Evolutionary conservation across 2,113 vertebrate genomes (phyloP), one percentile per base, ranked within the genome.

Genomic region (Rhipidura dahli): DNA sequence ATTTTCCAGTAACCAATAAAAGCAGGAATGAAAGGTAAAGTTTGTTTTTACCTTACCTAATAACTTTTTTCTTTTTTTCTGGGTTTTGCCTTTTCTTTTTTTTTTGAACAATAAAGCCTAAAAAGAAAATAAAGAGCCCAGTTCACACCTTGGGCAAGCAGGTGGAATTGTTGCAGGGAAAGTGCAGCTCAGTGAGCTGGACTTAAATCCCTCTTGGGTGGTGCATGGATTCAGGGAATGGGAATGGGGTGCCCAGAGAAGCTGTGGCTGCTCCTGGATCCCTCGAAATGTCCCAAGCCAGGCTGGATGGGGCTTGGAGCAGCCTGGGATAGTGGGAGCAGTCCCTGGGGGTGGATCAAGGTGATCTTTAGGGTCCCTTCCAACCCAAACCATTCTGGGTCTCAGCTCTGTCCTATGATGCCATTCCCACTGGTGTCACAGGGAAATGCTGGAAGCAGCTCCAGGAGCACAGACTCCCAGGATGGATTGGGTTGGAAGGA

Each of bases 1-100:
- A 68, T 96, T 97, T 97, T 82, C 94, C 96, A 83, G 87, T 59
- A 83, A 90, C 87, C 83, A 57, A 93, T 92, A 95, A 91, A 90
- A 94, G 66, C n/a, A 4, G 18, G 68, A 87, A 93, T 64, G 66
- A 80, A 95, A 90, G 87, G 91, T 65, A 76, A 80, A 90, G 53
- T 68, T 94, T 78, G 66, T 60, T 94, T 87, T 93, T 79, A 56
- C 83, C 88, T 44, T 45, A 26, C 50, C 51, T n/a, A 63, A 61
- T 78, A 28, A 47, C 45, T 83, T 8, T 33, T 59, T 27, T 40
- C 18, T 40, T 22, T 31, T 40, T 49, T 42, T 53, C 14, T 21
- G 20, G 33, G 23, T 76, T 78, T 56, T 57, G 28, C 27, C 3
- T 56, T 40, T 23, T 89, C 59, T 33, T 30, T 19, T 28, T 3